phyloP scores from a whole-genome alignment of 2,888 invertebrate species.

The Sinodicranocentrus sp. region DNA sequence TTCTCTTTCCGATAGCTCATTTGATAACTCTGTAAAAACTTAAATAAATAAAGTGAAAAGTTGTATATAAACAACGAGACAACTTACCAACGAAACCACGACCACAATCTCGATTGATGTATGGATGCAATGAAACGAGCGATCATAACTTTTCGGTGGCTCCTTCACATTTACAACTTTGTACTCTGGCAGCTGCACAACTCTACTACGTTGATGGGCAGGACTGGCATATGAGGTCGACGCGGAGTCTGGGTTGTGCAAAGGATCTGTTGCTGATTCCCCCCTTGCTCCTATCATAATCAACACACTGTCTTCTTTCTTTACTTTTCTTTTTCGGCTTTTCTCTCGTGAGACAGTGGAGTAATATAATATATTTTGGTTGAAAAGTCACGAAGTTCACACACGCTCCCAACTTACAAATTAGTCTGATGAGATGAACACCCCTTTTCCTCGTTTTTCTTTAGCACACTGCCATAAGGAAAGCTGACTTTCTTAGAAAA shows the following conservation, averaged over 20 bases:
- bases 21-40: too few species aligned
- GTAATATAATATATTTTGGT: neutral
- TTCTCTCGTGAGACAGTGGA: neutral
- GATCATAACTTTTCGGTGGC: constrained; percentile 47
- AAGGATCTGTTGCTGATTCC: constrained; percentile 43
- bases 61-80: too few species aligned
- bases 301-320: too few species aligned
- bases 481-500: too few species aligned
- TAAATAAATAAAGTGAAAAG: too few species aligned
- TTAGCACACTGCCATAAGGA: too few species aligned
- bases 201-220: constrained; percentile 23
- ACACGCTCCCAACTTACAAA: constrained; percentile 39
- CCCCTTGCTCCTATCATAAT: constrained; percentile 38
- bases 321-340: neutral
- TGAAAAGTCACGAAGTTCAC: neutral
- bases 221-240: constrained; percentile 54
- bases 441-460: neutral
- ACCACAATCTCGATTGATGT: constrained; percentile 64
- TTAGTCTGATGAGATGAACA: constrained; percentile 28
- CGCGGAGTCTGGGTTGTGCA: constrained; percentile 33
- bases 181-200: constrained; percentile 36
- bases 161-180: constrained; percentile 53
- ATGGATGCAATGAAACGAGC: constrained; percentile 58
- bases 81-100: constrained; percentile 62
- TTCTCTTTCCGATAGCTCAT: too few species aligned